Evolutionary conservation across 1,140 invertebrate genomes (phyloP), one percentile per base, ranked within the genome.

Genomic region (Leptinotarsa texana): DNA sequence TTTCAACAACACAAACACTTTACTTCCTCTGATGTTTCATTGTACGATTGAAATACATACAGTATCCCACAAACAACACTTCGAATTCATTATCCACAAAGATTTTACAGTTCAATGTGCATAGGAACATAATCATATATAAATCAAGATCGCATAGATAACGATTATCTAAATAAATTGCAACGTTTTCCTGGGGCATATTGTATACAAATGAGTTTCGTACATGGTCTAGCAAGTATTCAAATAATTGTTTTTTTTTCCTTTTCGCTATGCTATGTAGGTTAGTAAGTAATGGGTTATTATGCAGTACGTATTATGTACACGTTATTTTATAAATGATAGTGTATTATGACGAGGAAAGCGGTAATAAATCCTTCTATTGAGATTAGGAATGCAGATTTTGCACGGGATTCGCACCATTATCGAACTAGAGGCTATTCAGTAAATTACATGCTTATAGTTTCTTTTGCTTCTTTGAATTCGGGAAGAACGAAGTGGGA

Each of bases 131-230:
- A 69, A 69, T 69, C 57, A 69, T 18, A 18, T 48, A 48, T 48
- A 21, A 69, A 69, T 48, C 21, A 51, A 69, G 48, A 69, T 47
- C 21, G 13, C 17, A 42, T 49, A 47, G 33, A 49, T 69, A 69
- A 69, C 42, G 15, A 69, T 48, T 51, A 48, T 48, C 33, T 69
- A 17, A 51, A 69, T 69, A 69, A 69, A 69, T 69, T 49, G 48
- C 68, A 47, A 18, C 22, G 48, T 69, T 47, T 69, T 69, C 33
- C 68, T 49, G 42, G 42, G 68, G 68, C 68, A 42, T 42, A 69
- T 69, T 69, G 68, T 69, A 69, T 69, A 69, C 68, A 69, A 69
- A 69, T 69, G 68, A 51, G 68, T 48, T 48, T 69, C 68, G 33
- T 69, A 49, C 48, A 69, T 49, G 68, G 48, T 51, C 68, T 49